Percentiles rank a stretch among this genome's conserved stretches.
phyloP scores from a whole-genome alignment of 2,888 invertebrate genomes.

The Eupithecia centaureata region DNA sequence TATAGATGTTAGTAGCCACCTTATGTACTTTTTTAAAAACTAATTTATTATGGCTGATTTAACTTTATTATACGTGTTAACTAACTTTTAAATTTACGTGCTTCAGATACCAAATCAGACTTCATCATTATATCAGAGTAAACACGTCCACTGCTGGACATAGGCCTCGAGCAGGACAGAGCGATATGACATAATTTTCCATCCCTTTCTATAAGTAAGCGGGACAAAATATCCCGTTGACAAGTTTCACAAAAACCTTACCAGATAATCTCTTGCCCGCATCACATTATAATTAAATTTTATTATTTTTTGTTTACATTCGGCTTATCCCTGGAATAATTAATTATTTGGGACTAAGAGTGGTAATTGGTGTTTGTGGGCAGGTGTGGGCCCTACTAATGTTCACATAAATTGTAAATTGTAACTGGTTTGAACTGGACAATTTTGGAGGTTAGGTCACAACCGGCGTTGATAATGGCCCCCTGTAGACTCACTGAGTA shows the following conservation, averaged over 20 bases:
- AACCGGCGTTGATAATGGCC: not conserved
- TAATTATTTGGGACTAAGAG: slow-evolving; percentile 39
- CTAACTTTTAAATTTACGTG: too few relatives aligned
- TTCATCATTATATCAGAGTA: too few relatives aligned
- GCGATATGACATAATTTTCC: too few relatives aligned
- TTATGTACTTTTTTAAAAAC: too few relatives aligned
- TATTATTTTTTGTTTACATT: slow-evolving; percentile 53
- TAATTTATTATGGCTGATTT: too few relatives aligned
- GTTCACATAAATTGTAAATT: slow-evolving; percentile 34
- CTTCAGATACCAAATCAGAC: too few relatives aligned
- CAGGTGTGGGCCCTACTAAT: slow-evolving; percentile 38
- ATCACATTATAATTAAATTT: slow-evolving; percentile 52
- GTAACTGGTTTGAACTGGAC: slow-evolving; percentile 19
- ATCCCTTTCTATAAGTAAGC: too few relatives aligned
- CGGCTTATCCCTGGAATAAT: slow-evolving; percentile 37
- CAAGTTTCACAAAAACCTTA: not conserved
- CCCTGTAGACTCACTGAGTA: not conserved
- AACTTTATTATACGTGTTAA: too few relatives aligned
- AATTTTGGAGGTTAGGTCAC: too few relatives aligned
- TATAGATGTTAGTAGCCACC: too few relatives aligned
- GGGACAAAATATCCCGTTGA: not conserved
- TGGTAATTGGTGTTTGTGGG: slow-evolving; percentile 38
- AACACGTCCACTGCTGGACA: too few relatives aligned
- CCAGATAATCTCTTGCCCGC: slow-evolving; percentile 20
- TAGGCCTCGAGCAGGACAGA: too few relatives aligned